Evolutionary conservation across 37 sponge, comb jelly and placozoan genomes (phyloP).

Genomic region (Hormiphora californensis): DNA sequence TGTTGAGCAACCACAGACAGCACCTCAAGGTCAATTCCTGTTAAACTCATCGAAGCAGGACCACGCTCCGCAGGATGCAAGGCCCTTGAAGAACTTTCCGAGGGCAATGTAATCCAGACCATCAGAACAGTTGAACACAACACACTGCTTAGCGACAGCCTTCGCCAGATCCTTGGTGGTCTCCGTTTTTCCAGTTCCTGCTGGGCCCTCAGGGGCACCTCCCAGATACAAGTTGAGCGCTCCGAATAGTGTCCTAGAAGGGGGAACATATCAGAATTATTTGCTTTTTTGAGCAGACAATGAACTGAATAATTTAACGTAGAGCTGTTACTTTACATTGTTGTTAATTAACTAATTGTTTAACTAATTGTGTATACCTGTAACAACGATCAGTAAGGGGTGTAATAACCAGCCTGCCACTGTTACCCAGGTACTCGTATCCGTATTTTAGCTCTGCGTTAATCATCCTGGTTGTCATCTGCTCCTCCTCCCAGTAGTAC

Average conservation of each 20-base stretch:
- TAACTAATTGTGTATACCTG: no score
- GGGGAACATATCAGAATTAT: background rate
- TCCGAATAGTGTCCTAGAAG: conserved; percentile 84
- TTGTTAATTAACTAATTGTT: no score
- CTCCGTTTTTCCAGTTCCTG: conserved; percentile 99
- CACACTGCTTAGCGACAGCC: conserved; percentile 99
- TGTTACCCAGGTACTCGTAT: conserved; percentile 99
- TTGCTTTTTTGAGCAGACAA: no score
- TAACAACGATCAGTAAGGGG: conserved; percentile 88
- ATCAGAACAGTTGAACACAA: conserved; percentile 99
- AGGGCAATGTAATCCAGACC: conserved; percentile 99
- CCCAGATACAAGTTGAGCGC: conserved; percentile 97
- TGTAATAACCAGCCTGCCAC: conserved; percentile 90
- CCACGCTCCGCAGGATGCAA: conserved; percentile 99
- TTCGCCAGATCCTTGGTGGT: conserved; percentile 99
- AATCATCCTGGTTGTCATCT: conserved; percentile 94
- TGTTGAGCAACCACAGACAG: conserved; percentile 96
- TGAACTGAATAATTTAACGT: no score
- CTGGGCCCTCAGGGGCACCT: conserved; percentile 99
- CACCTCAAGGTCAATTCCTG: conserved; percentile 95
- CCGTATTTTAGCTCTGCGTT: conserved; percentile 94
- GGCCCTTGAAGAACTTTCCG: conserved; percentile 99
- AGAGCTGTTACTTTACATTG: no score
- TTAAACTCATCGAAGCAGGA: conserved; percentile 99
- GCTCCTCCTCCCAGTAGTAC: conserved; percentile 98